phyloP scores from a whole-genome alignment of 2,888 invertebrate species.

The Bhutanitis thaidina region DNA sequence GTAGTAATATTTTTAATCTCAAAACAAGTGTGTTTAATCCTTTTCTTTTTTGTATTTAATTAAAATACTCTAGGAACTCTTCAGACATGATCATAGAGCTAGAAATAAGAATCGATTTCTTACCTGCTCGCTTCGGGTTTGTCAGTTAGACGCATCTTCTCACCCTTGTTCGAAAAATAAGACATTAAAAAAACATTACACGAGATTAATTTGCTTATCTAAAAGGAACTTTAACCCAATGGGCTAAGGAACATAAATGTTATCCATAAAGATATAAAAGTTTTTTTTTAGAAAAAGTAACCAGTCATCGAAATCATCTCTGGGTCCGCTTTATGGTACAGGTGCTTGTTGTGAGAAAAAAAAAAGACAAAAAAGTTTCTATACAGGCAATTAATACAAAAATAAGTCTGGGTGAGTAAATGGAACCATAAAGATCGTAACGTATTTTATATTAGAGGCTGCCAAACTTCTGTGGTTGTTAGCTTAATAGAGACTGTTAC shows the following conservation, averaged over 20 bases:
- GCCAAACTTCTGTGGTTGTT: slow-evolving; percentile 12
- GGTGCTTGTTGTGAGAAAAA: slow-evolving; percentile 57
- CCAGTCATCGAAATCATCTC: slow-evolving; percentile 66
- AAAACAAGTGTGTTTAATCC: too few relatives aligned
- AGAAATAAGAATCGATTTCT: slow-evolving; percentile 63
- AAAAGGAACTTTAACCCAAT: slow-evolving; percentile 9
- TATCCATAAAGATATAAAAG: slow-evolving; percentile 21
- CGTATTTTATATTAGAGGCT: slow-evolving; percentile 23
- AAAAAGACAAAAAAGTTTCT: slow-evolving; percentile 36
- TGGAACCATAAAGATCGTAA: slow-evolving; percentile 37
- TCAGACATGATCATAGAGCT: slow-evolving; percentile 23
- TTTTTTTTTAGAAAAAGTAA: slow-evolving; percentile 55
- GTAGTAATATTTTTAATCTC: too few relatives aligned
- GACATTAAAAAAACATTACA: slow-evolving; percentile 42
- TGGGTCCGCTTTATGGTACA: slow-evolving; percentile 55
- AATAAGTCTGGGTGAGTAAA: slow-evolving; percentile 46
- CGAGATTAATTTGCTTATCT: not conserved
- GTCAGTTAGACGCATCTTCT: slow-evolving; percentile 59
- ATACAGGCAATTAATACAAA: slow-evolving; percentile 64
- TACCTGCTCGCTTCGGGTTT: slow-evolving; percentile 58
- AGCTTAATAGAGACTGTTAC: too few relatives aligned
- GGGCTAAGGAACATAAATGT: not conserved
- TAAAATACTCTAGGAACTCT: slow-evolving; percentile 19
- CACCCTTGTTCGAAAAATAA: slow-evolving; percentile 46
- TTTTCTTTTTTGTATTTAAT: not conserved